These are phyloP conservation scores for Oenanthe oenanthe DNA, from an alignment of 2,113 vertebrate species.

Conservation along the genomic window DNA sequence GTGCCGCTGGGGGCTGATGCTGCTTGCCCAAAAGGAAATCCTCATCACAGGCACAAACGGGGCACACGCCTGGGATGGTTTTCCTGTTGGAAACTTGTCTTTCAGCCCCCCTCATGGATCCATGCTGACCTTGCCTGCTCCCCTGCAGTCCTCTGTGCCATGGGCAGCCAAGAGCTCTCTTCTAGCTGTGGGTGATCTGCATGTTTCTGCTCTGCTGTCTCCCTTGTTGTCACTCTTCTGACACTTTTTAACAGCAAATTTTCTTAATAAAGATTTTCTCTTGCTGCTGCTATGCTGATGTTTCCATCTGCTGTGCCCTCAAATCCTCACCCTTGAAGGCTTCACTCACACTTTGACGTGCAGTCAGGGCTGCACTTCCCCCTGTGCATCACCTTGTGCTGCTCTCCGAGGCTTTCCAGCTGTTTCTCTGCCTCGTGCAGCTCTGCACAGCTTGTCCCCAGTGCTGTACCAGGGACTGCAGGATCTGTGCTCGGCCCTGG, in stretches of 20 bases:
- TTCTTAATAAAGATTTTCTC: neutral
- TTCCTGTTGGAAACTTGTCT: neutral
- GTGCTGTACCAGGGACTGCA: fast-evolving
- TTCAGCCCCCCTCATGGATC: neutral
- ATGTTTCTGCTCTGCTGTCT: neutral
- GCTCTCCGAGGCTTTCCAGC: neutral
- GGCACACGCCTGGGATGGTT: fast-evolving
- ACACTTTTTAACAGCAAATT: neutral
- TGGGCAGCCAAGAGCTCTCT: neutral
- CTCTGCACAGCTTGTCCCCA: neutral
- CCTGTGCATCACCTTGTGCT: fast-evolving
- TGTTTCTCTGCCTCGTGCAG: neutral
- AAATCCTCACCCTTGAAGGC: neutral
- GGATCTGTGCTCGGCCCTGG: fast-evolving
- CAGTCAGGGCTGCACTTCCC: neutral
- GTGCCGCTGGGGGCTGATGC: neutral
- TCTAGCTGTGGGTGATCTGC: neutral
- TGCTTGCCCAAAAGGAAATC: neutral
- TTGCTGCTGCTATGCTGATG: neutral
- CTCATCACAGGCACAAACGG: neutral
- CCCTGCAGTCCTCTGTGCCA: neutral
- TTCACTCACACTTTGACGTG: neutral
- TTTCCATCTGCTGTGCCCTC: neutral
- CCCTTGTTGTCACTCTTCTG: neutral
- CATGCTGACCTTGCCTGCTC: too few species aligned